Evolutionary conservation across 2,888 invertebrate genomes (phyloP).

Genomic region (Apomyelois bistriatella): DNA sequence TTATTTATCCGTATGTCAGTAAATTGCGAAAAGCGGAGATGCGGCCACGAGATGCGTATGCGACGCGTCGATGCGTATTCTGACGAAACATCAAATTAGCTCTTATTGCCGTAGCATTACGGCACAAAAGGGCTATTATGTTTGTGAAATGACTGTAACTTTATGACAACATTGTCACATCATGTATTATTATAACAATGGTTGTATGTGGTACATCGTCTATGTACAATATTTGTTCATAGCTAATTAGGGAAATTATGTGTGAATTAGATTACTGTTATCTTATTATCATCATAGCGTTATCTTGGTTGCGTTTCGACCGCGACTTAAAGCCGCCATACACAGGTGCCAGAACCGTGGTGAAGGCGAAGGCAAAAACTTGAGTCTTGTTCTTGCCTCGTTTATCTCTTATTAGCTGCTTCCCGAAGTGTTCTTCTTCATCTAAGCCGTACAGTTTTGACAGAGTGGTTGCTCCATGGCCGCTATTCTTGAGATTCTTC

Average conservation of each 20-base stretch:
- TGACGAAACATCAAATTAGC: conserved; percentile 27
- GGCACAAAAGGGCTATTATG: conserved; percentile 13
- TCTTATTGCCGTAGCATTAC: conserved; percentile 23
- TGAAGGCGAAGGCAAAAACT: too few species aligned
- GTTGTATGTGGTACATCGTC: conserved; percentile 16
- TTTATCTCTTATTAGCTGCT: too few species aligned
- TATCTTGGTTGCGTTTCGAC: too few species aligned
- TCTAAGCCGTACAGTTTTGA: too few species aligned
- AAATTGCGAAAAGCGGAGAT: conserved; percentile 43
- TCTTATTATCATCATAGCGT: too few species aligned
- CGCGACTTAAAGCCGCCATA: too few species aligned
- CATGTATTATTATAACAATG: conserved; percentile 15
- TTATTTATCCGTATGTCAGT: conserved; percentile 26
- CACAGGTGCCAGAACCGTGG: too few species aligned
- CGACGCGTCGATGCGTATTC: conserved; percentile 26
- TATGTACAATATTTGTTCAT: neutral
- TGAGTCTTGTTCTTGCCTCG: too few species aligned
- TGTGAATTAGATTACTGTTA: too few species aligned
- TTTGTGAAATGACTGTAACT: conserved; percentile 9
- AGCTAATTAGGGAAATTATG: neutral
- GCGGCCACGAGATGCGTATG: conserved; percentile 39
- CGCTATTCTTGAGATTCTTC: too few species aligned
- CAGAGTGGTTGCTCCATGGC: too few species aligned
- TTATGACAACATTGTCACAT: conserved; percentile 5
- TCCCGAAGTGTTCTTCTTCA: too few species aligned